A percentile compares a stretch with the other conserved stretches of the same genome.
These are phyloP conservation scores for Dicaeum eximium DNA, from an alignment of 2,113 vertebrate species.

Conservation along the genomic window DNA sequence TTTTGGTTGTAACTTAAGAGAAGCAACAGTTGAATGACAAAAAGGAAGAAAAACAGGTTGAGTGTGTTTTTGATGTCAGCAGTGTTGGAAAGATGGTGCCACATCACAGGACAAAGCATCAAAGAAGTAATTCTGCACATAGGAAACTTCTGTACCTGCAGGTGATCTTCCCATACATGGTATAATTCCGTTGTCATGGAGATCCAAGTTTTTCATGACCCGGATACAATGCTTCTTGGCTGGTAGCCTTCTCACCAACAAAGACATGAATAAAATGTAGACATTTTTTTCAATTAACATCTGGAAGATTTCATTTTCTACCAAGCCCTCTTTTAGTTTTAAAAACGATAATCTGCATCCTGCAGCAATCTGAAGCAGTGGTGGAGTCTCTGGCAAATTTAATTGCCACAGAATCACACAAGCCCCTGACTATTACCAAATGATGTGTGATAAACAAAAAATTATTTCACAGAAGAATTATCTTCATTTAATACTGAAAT, in stretches of 20 bases:
- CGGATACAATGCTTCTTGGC: not conserved
- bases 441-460: conserved; percentile 15
- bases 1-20: not conserved
- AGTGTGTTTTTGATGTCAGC: not conserved
- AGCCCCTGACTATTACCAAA: not conserved
- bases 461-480: not conserved
- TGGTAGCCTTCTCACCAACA: not conserved
- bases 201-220: not conserved
- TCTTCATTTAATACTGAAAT: not conserved
- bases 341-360: conserved; percentile 13
- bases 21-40: not conserved
- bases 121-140: not conserved
- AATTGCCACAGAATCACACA: conserved; percentile 7
- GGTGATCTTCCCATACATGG: not conserved
- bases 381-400: conserved; percentile 37
- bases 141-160: not conserved
- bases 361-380: conserved; percentile 23
- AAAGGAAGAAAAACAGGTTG: not conserved
- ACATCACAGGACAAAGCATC: not conserved
- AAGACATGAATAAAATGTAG: not conserved
- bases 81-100: not conserved
- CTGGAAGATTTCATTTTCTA: not conserved
- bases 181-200: not conserved
- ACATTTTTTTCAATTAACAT: not conserved
- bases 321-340: not conserved